These are phyloP conservation scores for Listrodromus nycthemerus DNA, from an alignment of 2,888 invertebrate genomes.

Conservation along the genomic window DNA sequence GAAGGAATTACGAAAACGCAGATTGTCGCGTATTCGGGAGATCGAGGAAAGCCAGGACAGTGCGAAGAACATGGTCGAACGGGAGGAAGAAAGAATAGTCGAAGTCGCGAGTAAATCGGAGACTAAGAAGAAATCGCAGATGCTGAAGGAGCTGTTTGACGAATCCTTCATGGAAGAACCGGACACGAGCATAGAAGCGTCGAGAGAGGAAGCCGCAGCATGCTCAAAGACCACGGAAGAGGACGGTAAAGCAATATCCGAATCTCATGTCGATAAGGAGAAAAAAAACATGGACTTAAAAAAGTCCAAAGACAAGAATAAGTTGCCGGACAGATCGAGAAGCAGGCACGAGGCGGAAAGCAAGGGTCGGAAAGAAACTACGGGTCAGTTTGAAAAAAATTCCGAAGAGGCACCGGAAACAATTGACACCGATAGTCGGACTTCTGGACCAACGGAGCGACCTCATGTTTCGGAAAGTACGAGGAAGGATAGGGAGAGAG, in stretches of 20 bases:
- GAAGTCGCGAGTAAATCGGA: slow-evolving; percentile 3
- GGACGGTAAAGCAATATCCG: slow-evolving; percentile 9
- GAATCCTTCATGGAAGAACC: slow-evolving; percentile 12
- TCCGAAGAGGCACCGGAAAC: not conserved
- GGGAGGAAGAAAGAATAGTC: not conserved
- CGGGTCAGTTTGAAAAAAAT: slow-evolving; percentile 4
- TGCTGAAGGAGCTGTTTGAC: slow-evolving; percentile 34
- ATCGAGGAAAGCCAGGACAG: slow-evolving; percentile 9
- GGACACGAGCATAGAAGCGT: no score
- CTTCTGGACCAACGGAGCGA: not conserved
- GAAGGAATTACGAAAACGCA: not conserved
- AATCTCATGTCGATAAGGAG: not conserved
- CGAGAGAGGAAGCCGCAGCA: not conserved
- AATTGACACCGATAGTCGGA: not conserved
- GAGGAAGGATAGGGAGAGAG: slow-evolving; percentile 25
- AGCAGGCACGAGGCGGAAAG: not conserved
- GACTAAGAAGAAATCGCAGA: slow-evolving; percentile 20
- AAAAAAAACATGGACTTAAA: slow-evolving; percentile 18
- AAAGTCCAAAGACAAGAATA: not conserved
- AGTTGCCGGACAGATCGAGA: slow-evolving; percentile 8
- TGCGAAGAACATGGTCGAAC: not conserved
- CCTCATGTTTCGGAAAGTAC: slow-evolving; percentile 12
- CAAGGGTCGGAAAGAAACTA: not conserved
- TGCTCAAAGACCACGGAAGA: not conserved
- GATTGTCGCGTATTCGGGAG: slow-evolving; percentile 1